Conservation (phyloP, 2,113 vertebrate species). For the Apaloderma vittatum region DNA sequence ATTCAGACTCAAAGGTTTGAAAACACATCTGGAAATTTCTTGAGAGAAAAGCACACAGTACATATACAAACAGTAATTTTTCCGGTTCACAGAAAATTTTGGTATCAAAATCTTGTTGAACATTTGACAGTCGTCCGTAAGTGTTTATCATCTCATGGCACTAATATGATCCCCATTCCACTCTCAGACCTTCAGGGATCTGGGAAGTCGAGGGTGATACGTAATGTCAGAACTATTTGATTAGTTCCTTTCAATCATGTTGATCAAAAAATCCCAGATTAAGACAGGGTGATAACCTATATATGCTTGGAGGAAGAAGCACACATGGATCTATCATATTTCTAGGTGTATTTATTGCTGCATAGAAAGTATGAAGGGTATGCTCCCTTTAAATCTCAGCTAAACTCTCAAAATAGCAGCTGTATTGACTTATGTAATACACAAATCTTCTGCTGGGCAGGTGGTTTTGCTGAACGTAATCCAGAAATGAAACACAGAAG, state of each 20-base stretch:
- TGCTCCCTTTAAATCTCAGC: background rate
- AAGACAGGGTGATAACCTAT: background rate
- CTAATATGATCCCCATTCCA: background rate
- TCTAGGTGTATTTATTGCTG: background rate
- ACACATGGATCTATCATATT: background rate
- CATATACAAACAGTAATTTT: background rate
- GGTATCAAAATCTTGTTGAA: background rate
- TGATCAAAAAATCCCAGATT: background rate
- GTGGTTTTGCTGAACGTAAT: conserved; percentile 28
- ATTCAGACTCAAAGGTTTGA: background rate
- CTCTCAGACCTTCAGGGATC: background rate
- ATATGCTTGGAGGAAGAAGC: background rate
- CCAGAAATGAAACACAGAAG: conserved; percentile 20
- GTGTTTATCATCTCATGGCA: background rate
- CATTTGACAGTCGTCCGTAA: background rate
- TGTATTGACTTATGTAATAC: background rate
- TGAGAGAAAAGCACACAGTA: background rate
- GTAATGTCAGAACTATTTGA: background rate
- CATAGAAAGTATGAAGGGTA: background rate
- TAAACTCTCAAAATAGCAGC: conserved; percentile 43
- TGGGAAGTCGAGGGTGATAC: background rate
- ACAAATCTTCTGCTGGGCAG: background rate
- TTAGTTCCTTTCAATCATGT: background rate
- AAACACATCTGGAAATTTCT: background rate
- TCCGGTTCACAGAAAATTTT: background rate